These are phyloP conservation scores for Nannobrachium achirus DNA, from an alignment of 2,113 vertebrate species.

Conservation along the genomic window DNA sequence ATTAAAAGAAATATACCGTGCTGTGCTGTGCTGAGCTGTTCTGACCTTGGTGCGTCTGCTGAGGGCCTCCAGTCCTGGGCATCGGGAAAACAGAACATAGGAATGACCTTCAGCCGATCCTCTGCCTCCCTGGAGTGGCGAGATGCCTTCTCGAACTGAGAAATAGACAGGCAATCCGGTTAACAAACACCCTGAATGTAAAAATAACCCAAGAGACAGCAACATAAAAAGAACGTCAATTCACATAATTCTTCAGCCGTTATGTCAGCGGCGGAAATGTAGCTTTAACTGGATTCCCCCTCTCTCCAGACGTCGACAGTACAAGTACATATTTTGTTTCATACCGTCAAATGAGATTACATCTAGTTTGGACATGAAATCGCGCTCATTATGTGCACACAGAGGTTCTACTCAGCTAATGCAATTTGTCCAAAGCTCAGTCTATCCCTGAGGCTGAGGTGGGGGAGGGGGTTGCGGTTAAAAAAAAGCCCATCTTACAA, in stretches of 20 bases:
- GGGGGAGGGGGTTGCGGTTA: not conserved
- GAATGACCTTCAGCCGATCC: slow-evolving; percentile 94
- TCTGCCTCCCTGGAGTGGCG: slow-evolving; percentile 91
- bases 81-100: slow-evolving; percentile 97
- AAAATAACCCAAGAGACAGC: too few relatives aligned
- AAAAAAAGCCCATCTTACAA: slow-evolving; percentile 76
- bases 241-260: too few relatives aligned
- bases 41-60: slow-evolving; percentile 88
- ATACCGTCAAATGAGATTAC: slow-evolving; percentile 28
- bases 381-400: not conserved
- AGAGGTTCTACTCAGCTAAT: slow-evolving; percentile 2
- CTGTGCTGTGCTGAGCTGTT: slow-evolving; percentile 38
- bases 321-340: slow-evolving; percentile 9
- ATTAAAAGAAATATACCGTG: not conserved
- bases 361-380: not conserved
- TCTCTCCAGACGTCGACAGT: slow-evolving; percentile 10
- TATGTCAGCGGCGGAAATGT: not conserved
- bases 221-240: too few relatives aligned
- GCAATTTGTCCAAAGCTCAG: not conserved
- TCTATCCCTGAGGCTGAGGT: not conserved
- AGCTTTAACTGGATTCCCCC: not conserved
- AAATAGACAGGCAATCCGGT: slow-evolving; percentile 36
- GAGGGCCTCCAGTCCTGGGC: slow-evolving; percentile 90
- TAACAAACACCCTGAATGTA: not conserved
- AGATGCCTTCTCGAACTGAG: slow-evolving; percentile 89